phyloP scores from a whole-genome alignment of 2,888 invertebrate genomes.

The Plebejus argus region DNA sequence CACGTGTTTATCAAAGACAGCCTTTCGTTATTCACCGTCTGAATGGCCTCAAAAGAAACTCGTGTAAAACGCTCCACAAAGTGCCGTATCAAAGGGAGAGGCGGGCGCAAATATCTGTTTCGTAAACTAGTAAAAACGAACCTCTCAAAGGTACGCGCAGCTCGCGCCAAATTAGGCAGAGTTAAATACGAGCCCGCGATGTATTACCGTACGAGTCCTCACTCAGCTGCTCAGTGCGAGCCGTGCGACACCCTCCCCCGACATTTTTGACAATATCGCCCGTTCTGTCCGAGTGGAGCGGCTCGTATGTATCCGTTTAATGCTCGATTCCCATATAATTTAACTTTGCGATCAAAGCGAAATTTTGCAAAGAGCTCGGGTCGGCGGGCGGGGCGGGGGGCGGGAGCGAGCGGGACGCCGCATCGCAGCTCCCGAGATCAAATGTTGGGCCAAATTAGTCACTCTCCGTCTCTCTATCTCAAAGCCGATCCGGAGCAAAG shows the following conservation, averaged over 20 bases:
- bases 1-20: conserved; percentile 82
- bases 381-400: conserved; percentile 65
- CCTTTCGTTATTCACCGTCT: conserved; percentile 81
- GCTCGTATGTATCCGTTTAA: conserved; percentile 78
- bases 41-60: conserved; percentile 82
- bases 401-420: conserved; percentile 64
- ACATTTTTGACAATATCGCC: conserved; percentile 59
- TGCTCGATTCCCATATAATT: conserved; percentile 81
- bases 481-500: conserved; percentile 82
- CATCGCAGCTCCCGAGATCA: conserved; percentile 77
- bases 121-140: conserved; percentile 81
- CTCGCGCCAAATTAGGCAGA: conserved; percentile 80
- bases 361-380: conserved; percentile 81
- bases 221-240: conserved; percentile 33
- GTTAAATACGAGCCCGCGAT: conserved; percentile 72
- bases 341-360: conserved; percentile 81
- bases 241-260: conserved; percentile 61
- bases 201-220: not conserved
- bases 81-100: conserved; percentile 80
- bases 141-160: conserved; percentile 78
- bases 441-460: conserved; percentile 82
- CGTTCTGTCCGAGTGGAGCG: conserved; percentile 51
- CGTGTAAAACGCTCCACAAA: conserved; percentile 81
- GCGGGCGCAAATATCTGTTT: conserved; percentile 81
- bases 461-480: conserved; percentile 82